Evolutionary conservation across 2,797 vertebrate genomes (phyloP), one percentile per base, ranked within the genome.

Genomic region (Tympanoctomys barrerae): DNA sequence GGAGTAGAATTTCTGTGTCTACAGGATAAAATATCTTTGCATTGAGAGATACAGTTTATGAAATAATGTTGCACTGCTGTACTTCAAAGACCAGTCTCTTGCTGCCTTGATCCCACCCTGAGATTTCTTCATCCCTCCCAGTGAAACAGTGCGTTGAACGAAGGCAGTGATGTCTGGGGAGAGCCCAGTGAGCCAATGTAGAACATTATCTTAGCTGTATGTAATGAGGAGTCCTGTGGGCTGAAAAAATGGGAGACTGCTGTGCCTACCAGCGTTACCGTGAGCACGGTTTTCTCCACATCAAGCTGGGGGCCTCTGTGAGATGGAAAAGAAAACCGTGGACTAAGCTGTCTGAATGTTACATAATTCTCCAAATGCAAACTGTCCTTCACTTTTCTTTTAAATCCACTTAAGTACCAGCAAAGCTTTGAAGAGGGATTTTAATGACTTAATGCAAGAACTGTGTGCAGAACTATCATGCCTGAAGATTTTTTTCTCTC

Each of bases 391-490:
- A 49, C 80, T 96, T 96, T 93, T 64, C 68, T 94, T 90, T 97
- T 83, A 96, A 97, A 90, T 96, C 73, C 54, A 90, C 68, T 93
- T 89, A 86, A 95, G 57, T 71, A 83, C 80, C 54, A 52, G 39
- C 64, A 96, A 95, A 94, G 59, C 64, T 89, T 97, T 97, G 92
- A 94, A 87, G 82, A 93, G 57, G 54, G 75, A 94, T 94, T 95
- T 95, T 94, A 95, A 96, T 94, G 92, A 96, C 62, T 95, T 93
- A 90, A 52, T 86, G 75, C 5, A 88, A 89, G 88, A 94, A 54
- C 61, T 88, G 61, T 70, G 54, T 46, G 22, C 46, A 97, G 88
- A 94, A 94, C 91, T 83, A 88, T 26, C 52, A 57, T 19, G 62
- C 80, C 64, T 93, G 52, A 83, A 75, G 66, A 8, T 0, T 9